Percentiles rank a stretch among this genome's conserved stretches.
Evolutionary conservation across 1,140 invertebrate genomes (phyloP).

Genomic region (Caenorhabditis briggsae): DNA sequence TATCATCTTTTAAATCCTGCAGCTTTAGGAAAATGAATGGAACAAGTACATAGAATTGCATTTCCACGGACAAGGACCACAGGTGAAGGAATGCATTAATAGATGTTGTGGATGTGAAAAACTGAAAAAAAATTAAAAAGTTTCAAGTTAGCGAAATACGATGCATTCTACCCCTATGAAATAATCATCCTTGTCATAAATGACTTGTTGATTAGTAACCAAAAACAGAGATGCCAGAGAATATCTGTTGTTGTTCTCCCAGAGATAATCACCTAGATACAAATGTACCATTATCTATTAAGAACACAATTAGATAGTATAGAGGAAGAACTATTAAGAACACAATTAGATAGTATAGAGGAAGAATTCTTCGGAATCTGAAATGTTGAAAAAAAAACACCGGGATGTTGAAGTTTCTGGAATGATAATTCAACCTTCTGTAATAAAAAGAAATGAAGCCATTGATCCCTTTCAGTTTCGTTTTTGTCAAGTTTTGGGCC

Average conservation of each 20-base stretch:
- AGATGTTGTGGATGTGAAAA: background rate
- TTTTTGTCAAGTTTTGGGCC: slow-evolving; percentile 12
- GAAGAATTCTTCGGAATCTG: slow-evolving; percentile 41
- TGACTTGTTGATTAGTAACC: slow-evolving; percentile 10
- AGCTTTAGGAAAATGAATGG: background rate
- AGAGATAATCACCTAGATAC: background rate
- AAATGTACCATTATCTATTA: background rate
- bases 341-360: slow-evolving; percentile 25
- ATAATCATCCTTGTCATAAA: slow-evolving; percentile 4
- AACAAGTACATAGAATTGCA: slow-evolving; percentile 49
- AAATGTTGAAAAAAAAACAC: background rate
- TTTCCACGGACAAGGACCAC: slow-evolving; percentile 39
- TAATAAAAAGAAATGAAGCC: slow-evolving; percentile 11
- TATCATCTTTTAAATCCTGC: background rate
- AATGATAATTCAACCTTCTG: background rate
- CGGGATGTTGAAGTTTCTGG: background rate
- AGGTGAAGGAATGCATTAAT: slow-evolving; percentile 11
- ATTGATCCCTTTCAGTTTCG: background rate
- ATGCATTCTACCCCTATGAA: background rate
- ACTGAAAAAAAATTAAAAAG: background rate
- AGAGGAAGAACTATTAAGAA: slow-evolving; percentile 39
- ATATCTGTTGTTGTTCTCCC: slow-evolving; percentile 2
- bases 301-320: slow-evolving; percentile 16
- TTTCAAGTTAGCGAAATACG: background rate
- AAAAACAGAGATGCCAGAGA: background rate